These are phyloP conservation scores for Neoniphon sammara DNA, from an alignment of 2,797 vertebrate genomes.

Conservation along the genomic window DNA sequence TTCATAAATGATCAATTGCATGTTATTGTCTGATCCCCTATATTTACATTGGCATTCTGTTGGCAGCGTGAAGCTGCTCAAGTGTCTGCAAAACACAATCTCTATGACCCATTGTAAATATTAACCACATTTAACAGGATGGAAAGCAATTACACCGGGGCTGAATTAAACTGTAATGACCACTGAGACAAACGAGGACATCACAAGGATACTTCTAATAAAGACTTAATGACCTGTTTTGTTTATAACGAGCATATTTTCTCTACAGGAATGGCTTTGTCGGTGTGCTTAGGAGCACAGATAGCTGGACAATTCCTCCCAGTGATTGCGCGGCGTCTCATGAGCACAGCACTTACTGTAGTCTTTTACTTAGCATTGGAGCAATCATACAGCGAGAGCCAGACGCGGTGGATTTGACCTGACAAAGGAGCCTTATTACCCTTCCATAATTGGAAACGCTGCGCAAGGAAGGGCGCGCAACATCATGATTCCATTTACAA, in stretches of 20 bases:
- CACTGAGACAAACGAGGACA: slow-evolving; percentile 61
- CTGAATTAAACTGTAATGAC: slow-evolving; percentile 60
- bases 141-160: slow-evolving; percentile 57
- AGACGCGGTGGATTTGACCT: slow-evolving; percentile 68
- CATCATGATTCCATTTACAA: slow-evolving; percentile 79
- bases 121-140: slow-evolving; percentile 60
- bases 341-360: slow-evolving; percentile 31
- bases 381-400: slow-evolving; percentile 59
- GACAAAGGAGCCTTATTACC: slow-evolving; percentile 80
- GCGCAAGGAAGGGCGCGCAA: slow-evolving; percentile 58
- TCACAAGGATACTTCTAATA: slow-evolving; percentile 59
- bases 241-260: slow-evolving; percentile 50
- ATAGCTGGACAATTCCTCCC: slow-evolving; percentile 39
- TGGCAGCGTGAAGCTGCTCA: slow-evolving; percentile 28
- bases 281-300: slow-evolving; percentile 11
- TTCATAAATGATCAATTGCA: slow-evolving; percentile 36
- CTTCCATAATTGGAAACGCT: slow-evolving; percentile 80
- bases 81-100: slow-evolving; percentile 35
- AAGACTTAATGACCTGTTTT: slow-evolving; percentile 65
- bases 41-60: slow-evolving; percentile 34
- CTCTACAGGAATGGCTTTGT: slow-evolving; percentile 36
- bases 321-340: slow-evolving; percentile 26
- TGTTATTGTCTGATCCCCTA: slow-evolving; percentile 24
- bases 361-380: slow-evolving; percentile 35
- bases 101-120: slow-evolving; percentile 56